Conservation (phyloP, 2,797 vertebrate species). For the Cirrhinus molitorella region DNA sequence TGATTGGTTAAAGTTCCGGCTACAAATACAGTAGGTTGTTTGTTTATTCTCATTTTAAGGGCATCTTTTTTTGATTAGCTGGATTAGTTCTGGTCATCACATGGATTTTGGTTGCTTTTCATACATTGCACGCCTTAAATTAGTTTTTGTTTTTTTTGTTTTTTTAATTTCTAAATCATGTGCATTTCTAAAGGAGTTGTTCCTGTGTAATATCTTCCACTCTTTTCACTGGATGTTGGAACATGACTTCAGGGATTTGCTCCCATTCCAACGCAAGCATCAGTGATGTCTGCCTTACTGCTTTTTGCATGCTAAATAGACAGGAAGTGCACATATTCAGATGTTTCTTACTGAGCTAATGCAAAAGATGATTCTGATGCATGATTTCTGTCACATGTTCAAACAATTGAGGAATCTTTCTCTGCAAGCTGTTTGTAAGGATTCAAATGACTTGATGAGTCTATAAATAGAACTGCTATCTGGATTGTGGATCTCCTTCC, state of each 20-base stretch:
- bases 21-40: neutral
- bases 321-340: neutral
- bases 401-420: slow-evolving; percentile 46
- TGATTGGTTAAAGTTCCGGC: neutral
- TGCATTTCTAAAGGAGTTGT: no score
- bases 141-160: no score
- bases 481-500: slow-evolving; percentile 46
- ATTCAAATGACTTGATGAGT: slow-evolving; percentile 48
- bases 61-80: neutral
- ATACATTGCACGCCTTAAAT: neutral
- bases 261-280: slow-evolving; percentile 10
- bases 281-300: neutral
- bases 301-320: neutral
- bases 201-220: neutral
- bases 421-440: slow-evolving; percentile 23
- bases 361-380: slow-evolving; percentile 4
- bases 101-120: neutral
- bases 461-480: slow-evolving; percentile 43
- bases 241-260: neutral
- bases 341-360: neutral
- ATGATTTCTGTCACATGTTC: neutral
- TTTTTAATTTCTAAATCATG: neutral
- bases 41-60: neutral
- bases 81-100: neutral
- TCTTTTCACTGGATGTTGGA: slow-evolving; percentile 10